phyloP scores from a whole-genome alignment of 2,113 vertebrate species.

The Syngnathus floridae region DNA sequence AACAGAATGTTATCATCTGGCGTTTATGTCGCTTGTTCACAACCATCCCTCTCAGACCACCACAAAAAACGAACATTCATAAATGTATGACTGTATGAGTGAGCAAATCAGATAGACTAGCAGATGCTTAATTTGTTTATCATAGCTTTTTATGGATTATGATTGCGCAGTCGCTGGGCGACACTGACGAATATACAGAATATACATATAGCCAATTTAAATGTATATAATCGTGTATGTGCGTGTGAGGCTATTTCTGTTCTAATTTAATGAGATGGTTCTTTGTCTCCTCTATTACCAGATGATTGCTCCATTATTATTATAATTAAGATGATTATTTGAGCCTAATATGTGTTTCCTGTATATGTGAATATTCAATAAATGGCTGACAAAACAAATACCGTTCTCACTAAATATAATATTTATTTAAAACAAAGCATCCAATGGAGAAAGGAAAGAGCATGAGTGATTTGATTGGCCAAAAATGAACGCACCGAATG shows the following conservation, averaged over 20 bases:
- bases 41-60: not conserved
- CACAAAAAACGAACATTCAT: not conserved
- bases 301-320: constrained; percentile 42
- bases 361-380: constrained; percentile 81
- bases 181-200: constrained; percentile 22
- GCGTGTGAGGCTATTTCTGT: constrained; percentile 19
- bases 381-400: constrained; percentile 53
- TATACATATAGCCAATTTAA: constrained; percentile 24
- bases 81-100: constrained; percentile 25
- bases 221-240: constrained; percentile 32
- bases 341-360: constrained; percentile 67
- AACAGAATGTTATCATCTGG: not conserved
- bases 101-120: constrained; percentile 6
- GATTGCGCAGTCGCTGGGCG: constrained; percentile 60
- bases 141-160: constrained; percentile 27
- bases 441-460: too few species aligned
- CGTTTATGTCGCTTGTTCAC: not conserved
- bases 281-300: constrained; percentile 39
- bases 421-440: too few species aligned
- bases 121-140: constrained; percentile 5
- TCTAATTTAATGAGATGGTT: constrained; percentile 45
- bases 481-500: not conserved
- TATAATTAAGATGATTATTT: constrained; percentile 3
- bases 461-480: too few species aligned
- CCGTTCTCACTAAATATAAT: not conserved